These are phyloP conservation scores for Alouatta palliata DNA, from an alignment of 2,113 vertebrate species.

Conservation along the genomic window DNA sequence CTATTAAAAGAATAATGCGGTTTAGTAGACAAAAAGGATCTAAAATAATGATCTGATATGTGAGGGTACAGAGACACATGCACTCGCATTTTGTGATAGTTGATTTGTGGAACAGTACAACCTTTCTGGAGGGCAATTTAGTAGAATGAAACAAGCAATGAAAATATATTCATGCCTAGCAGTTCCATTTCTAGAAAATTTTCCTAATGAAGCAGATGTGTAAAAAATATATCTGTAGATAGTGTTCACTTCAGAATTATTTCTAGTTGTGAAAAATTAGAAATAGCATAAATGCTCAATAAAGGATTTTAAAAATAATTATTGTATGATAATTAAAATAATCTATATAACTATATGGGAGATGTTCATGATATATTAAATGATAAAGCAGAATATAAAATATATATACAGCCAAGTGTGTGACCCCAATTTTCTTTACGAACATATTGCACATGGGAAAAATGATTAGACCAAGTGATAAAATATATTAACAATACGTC, in stretches of 20 bases:
- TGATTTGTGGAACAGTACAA: conserved; percentile 10
- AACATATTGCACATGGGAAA: background rate
- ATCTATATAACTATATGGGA: background rate
- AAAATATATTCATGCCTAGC: background rate
- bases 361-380: background rate
- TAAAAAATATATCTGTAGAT: background rate
- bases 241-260: background rate
- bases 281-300: background rate
- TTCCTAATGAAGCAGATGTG: background rate
- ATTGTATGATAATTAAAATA: background rate
- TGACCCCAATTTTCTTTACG: background rate
- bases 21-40: background rate
- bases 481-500: background rate
- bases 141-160: background rate
- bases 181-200: conserved; percentile 5
- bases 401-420: background rate
- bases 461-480: background rate
- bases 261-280: conserved; percentile 4
- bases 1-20: background rate
- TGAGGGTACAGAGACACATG: background rate
- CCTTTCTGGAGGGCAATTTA: background rate
- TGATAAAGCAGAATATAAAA: conserved; percentile 11
- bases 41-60: background rate
- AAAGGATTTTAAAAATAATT: background rate
- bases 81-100: background rate